phyloP scores from a whole-genome alignment of 2,113 vertebrate genomes.

The Cynoglossus semilaevis region DNA sequence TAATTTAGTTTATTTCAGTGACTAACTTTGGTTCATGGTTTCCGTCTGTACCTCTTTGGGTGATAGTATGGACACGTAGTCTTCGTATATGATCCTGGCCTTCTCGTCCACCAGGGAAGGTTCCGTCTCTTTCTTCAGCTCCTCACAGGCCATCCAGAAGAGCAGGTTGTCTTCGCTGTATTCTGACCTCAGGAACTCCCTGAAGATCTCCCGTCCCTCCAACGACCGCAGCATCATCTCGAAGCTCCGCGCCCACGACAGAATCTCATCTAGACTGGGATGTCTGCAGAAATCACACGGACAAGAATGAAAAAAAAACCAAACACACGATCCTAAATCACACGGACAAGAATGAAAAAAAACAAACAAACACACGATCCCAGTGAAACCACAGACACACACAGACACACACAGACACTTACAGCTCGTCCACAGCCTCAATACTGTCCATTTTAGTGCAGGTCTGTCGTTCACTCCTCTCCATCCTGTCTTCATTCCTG shows the following conservation, averaged over 20 bases:
- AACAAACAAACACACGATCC: neutral
- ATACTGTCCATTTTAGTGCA: conserved; percentile 82
- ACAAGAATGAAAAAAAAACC: no score
- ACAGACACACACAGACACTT: conserved; percentile 33
- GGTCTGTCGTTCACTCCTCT: conserved; percentile 71
- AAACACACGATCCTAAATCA: no score
- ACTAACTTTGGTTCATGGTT: no score
- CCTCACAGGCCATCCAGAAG: conserved; percentile 98
- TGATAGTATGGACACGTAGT: conserved; percentile 98
- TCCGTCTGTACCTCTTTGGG: conserved; percentile 89
- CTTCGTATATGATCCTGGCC: conserved; percentile 94
- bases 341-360: neutral
- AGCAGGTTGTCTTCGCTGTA: conserved; percentile 99
- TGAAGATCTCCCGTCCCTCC: conserved; percentile 90
- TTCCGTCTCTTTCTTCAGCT: conserved; percentile 90
- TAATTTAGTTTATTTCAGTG: no score
- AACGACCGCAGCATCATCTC: conserved; percentile 95
- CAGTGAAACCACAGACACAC: neutral
- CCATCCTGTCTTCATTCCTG: conserved; percentile 77
- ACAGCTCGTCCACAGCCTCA: conserved; percentile 78
- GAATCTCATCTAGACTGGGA: conserved; percentile 88
- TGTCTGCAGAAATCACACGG: conserved; percentile 56
- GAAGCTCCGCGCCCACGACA: conserved; percentile 96
- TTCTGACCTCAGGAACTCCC: conserved; percentile 94
- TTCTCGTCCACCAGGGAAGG: conserved; percentile 87